Conservation (phyloP, 2,113 vertebrate genomes). For the Daubentonia madagascariensis region DNA sequence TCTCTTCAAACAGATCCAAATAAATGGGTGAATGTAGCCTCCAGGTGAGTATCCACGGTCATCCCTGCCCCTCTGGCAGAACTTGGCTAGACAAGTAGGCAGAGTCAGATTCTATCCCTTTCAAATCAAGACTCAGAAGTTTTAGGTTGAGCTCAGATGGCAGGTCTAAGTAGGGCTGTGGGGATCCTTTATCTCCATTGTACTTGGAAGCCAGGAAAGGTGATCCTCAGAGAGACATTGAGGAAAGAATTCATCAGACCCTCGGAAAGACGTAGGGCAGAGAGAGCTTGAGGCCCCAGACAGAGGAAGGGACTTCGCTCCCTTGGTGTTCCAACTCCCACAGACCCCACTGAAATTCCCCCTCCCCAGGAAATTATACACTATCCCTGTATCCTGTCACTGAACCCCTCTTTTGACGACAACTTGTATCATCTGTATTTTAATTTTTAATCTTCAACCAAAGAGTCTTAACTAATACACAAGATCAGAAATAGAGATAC, state of each 20-base stretch:
- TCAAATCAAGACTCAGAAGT: background rate
- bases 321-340: rapidly evolving
- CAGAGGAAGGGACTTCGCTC: background rate
- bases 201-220: background rate
- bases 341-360: background rate
- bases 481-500: background rate
- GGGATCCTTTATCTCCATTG: background rate
- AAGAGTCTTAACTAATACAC: background rate
- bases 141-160: background rate
- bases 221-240: background rate
- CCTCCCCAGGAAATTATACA: background rate
- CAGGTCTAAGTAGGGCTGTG: rapidly evolving
- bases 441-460: background rate
- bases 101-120: background rate
- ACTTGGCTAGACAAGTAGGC: background rate
- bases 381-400: rapidly evolving
- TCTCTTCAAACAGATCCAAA: background rate
- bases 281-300: background rate
- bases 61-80: rapidly evolving
- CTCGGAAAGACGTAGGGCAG: background rate
- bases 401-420: background rate
- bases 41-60: rapidly evolving
- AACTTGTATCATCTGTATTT: background rate
- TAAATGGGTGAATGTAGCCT: background rate
- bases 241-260: background rate